Percentiles rank a stretch among this genome's conserved stretches.
These are phyloP conservation scores for Oscheius onirici DNA, from an alignment of 2,888 invertebrate genomes.

Conservation along the genomic window DNA sequence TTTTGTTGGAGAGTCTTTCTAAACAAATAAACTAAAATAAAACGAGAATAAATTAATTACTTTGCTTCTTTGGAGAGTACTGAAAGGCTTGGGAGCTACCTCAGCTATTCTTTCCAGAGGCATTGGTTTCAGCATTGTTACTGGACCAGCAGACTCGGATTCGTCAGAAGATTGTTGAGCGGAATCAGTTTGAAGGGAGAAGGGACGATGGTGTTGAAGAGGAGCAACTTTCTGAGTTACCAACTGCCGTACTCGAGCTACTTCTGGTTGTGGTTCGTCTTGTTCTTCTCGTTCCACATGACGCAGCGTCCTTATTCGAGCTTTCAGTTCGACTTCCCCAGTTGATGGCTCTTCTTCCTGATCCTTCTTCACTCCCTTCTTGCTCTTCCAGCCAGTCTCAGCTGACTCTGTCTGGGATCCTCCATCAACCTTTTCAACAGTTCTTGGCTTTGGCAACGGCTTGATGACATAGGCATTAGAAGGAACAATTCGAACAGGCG, in stretches of 20 bases:
- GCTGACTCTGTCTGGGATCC: constrained; percentile 44
- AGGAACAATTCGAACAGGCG: constrained; percentile 16
- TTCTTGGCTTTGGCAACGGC: constrained; percentile 31
- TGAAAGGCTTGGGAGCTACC: constrained; percentile 34
- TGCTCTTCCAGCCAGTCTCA: constrained; percentile 37
- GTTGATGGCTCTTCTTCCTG: constrained; percentile 33
- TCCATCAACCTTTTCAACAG: constrained; percentile 40
- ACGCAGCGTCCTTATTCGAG: constrained; percentile 60
- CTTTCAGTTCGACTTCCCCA: constrained; percentile 57
- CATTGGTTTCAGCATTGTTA: constrained; percentile 8
- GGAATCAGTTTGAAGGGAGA: constrained; percentile 57
- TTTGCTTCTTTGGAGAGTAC: constrained; percentile 38
- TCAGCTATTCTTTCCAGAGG: constrained; percentile 23
- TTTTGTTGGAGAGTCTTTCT: constrained; percentile 38
- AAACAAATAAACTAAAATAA: constrained; percentile 5
- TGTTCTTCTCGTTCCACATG: constrained; percentile 54
- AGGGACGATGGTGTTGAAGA: constrained; percentile 69
- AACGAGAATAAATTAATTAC: background rate
- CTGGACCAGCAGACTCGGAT: constrained; percentile 37
- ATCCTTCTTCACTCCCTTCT: constrained; percentile 4
- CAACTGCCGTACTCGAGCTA: constrained; percentile 63
- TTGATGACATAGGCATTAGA: constrained; percentile 19
- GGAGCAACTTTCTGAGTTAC: constrained; percentile 70
- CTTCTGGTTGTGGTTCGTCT: constrained; percentile 41
- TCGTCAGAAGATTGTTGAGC: constrained; percentile 30